A percentile compares a stretch with the other conserved stretches of the same genome.
Conservation (phyloP, 2,888 invertebrate genomes). For the Dorcus hopei region DNA sequence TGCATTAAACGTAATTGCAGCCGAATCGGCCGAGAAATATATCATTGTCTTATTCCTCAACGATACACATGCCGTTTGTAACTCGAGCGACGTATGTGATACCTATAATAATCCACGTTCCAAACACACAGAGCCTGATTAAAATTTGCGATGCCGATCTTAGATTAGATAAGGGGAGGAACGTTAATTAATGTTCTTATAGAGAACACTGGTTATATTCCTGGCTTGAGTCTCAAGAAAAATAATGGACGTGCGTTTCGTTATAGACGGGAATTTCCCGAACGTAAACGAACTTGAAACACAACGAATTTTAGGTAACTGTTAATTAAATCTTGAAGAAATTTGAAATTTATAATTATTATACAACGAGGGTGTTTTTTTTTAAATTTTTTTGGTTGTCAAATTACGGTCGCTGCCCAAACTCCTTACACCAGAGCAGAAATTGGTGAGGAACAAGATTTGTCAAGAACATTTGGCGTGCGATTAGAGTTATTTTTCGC, state of each 20-base stretch:
- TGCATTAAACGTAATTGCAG: background rate
- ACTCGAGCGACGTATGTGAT: slow-evolving; percentile 20
- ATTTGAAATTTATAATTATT: too few relatives aligned
- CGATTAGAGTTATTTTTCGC: too few relatives aligned
- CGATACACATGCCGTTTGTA: slow-evolving; percentile 11
- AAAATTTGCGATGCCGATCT: slow-evolving; percentile 24
- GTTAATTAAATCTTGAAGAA: too few relatives aligned
- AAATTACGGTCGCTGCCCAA: too few relatives aligned
- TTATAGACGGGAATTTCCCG: too few relatives aligned
- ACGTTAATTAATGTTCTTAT: slow-evolving; percentile 25
- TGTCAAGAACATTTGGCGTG: too few relatives aligned
- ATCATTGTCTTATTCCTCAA: slow-evolving; percentile 25
- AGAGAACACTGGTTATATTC: slow-evolving; percentile 9
- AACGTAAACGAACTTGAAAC: too few relatives aligned
- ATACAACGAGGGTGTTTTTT: too few relatives aligned
- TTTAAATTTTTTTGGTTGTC: too few relatives aligned
- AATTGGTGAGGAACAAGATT: too few relatives aligned
- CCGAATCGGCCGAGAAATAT: slow-evolving; percentile 18
- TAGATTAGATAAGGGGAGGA: slow-evolving; percentile 25
- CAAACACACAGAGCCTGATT: slow-evolving; percentile 19
- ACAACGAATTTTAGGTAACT: too few relatives aligned
- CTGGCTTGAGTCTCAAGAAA: slow-evolving; percentile 1
- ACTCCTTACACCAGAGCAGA: too few relatives aligned
- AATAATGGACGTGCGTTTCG: background rate
- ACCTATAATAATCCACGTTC: slow-evolving; percentile 25